Conservation (phyloP, 2,888 invertebrate genomes). For the Charanyca ferruginea region DNA sequence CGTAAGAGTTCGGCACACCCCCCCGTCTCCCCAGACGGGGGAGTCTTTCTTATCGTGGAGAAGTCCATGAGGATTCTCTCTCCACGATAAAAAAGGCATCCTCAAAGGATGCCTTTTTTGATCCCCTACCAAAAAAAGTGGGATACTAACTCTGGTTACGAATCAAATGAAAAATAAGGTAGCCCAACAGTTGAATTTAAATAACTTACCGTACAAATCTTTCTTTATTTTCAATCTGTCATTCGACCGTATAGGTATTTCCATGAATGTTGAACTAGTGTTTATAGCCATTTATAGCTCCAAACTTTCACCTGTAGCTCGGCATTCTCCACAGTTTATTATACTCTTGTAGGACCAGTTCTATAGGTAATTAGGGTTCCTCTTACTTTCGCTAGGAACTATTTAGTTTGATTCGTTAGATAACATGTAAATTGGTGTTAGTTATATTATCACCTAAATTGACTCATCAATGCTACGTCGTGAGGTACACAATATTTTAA, state of each 20-base stretch:
- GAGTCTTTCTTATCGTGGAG: too few relatives aligned
- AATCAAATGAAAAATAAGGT: too few relatives aligned
- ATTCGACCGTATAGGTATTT: conserved; percentile 3
- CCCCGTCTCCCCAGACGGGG: too few relatives aligned
- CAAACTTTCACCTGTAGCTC: conserved; percentile 54
- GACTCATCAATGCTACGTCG: background rate
- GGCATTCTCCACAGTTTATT: conserved; percentile 35
- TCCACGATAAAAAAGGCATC: too few relatives aligned
- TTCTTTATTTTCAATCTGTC: conserved; percentile 2
- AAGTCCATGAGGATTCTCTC: too few relatives aligned
- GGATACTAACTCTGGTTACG: too few relatives aligned
- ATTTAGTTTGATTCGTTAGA: conserved; percentile 18
- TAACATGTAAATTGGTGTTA: conserved; percentile 8
- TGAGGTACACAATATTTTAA: too few relatives aligned
- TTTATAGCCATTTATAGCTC: conserved; percentile 8
- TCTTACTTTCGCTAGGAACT: conserved; percentile 47
- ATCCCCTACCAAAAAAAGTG: too few relatives aligned
- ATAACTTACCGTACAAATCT: background rate
- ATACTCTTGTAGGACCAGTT: conserved; percentile 61
- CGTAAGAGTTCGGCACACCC: too few relatives aligned
- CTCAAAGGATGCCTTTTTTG: too few relatives aligned
- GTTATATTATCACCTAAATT: conserved; percentile 7
- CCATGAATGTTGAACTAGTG: conserved; percentile 25
- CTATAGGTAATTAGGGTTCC: conserved; percentile 24
- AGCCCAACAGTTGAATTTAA: too few relatives aligned